These are phyloP conservation scores for Hemitrygon akajei DNA, from an alignment of 2,797 vertebrate genomes.

Conservation along the genomic window DNA sequence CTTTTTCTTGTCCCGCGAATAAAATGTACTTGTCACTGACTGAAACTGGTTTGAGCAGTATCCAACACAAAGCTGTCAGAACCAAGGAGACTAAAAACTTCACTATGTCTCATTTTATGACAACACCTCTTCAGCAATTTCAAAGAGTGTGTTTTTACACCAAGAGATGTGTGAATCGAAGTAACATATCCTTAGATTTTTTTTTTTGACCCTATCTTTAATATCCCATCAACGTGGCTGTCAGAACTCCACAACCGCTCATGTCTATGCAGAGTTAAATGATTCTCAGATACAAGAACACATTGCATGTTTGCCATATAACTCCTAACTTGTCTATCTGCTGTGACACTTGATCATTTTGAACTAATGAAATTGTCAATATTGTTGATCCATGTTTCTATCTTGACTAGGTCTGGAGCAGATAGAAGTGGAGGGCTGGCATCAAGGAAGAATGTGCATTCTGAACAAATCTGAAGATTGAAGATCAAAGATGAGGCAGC, in stretches of 20 bases:
- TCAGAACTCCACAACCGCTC: not conserved
- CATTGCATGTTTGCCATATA: not conserved
- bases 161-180: not conserved
- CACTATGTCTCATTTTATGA: not conserved
- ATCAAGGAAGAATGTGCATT: not conserved
- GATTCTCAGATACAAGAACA: not conserved
- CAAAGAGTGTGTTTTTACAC: not conserved
- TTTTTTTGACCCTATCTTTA: not conserved
- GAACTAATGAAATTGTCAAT: constrained; percentile 9
- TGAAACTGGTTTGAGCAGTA: constrained; percentile 21
- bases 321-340: not conserved
- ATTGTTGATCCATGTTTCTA: not conserved
- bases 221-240: not conserved
- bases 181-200: not conserved
- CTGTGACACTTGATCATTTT: not conserved
- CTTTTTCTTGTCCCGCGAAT: not conserved
- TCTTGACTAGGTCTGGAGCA: not conserved
- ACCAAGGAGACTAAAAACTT: not conserved
- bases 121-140: not conserved
- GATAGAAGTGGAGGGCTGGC: not conserved
- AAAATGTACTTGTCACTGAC: constrained; percentile 25
- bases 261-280: not conserved
- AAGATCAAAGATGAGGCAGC: too few relatives aligned
- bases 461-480: not conserved
- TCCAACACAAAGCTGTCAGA: constrained; percentile 3